Percentiles rank a stretch among this genome's conserved stretches.
phyloP scores from a whole-genome alignment of 2,888 invertebrate species.

The Dolomedes plantarius region DNA sequence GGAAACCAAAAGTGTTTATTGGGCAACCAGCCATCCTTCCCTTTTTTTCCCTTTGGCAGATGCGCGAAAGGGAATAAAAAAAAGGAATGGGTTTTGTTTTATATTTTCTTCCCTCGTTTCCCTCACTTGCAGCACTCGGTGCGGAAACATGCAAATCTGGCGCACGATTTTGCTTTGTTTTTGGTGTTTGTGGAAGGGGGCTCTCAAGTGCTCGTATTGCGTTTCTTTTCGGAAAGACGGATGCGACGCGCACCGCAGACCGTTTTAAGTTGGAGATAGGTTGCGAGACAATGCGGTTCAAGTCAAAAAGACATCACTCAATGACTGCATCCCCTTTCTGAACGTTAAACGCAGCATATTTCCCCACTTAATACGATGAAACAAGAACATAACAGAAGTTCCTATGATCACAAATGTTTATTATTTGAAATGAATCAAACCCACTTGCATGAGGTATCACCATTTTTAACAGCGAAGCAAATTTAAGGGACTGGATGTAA shows the following conservation, averaged over 20 bases:
- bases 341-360: neutral
- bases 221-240: slow-evolving; percentile 56
- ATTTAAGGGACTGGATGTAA: no score
- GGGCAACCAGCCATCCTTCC: slow-evolving; percentile 67
- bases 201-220: slow-evolving; percentile 67
- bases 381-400: no score
- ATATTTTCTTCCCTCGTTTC: neutral
- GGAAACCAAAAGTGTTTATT: slow-evolving; percentile 71
- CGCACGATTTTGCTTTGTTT: slow-evolving; percentile 37
- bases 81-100: neutral
- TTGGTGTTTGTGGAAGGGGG: slow-evolving; percentile 16
- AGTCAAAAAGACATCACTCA: slow-evolving; percentile 8
- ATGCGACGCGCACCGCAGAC: slow-evolving; percentile 46
- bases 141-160: slow-evolving; percentile 54
- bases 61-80: slow-evolving; percentile 26
- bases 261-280: slow-evolving; percentile 17
- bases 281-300: slow-evolving; percentile 19
- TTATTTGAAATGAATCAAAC: no score
- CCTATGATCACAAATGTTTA: no score
- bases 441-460: no score
- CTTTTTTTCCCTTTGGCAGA: slow-evolving; percentile 23
- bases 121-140: slow-evolving; percentile 13
- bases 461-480: no score
- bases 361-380: no score
- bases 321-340: neutral